Evolutionary conservation across 2,113 vertebrate genomes (phyloP), one percentile per base, ranked within the genome.

Genomic region (Nothoprocta perdicaria): DNA sequence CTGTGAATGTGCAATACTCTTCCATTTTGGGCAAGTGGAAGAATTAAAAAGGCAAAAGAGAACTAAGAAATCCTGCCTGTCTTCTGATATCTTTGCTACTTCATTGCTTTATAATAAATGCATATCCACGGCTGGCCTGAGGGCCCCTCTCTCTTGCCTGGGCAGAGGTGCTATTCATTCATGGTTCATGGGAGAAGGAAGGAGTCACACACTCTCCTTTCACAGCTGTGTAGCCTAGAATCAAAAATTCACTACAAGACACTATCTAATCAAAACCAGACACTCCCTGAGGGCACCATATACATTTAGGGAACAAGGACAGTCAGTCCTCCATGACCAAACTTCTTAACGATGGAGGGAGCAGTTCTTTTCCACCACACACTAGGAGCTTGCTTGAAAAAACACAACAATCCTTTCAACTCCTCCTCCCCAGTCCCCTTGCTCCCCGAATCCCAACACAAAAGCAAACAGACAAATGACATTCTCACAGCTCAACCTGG

Each of bases 31-130:
- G 1, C 1, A 2, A 88, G 23, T 72, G 63, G 63, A 26, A 84
- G 84, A 83, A 88, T 22, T 65, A 62, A 84, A 91, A 88, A 21
- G 76, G 48, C 74, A 83, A 80, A 89, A 80, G 58, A 88, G 88
- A 80, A 55, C 57, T 40, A 57, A 95, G 80, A 86, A 90, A 95
- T 85, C 72, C 62, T 87, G 76, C 88, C 86, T 88, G 93, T 95
- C 94, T 94, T 73, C 78, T 92, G 85, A 23, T 86, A 91, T 95
- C 88, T 95, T 96, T 96, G 93, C 92, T 94, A 67, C 90, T 96
- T 95, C 95, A 90, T 94, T 95, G 91, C 87, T 78, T 93, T 92
- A 89, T 96, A 95, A 96, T 93, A 95, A 95, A 94, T 96, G 80
- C 80, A 92, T 81, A 65, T 84, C 86, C 57, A 79, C 35, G 35